These are phyloP conservation scores for Catostylus mosaicus DNA, from an alignment of 30 jellyfish, hydroid and myxozoan species.

Conservation along the genomic window DNA sequence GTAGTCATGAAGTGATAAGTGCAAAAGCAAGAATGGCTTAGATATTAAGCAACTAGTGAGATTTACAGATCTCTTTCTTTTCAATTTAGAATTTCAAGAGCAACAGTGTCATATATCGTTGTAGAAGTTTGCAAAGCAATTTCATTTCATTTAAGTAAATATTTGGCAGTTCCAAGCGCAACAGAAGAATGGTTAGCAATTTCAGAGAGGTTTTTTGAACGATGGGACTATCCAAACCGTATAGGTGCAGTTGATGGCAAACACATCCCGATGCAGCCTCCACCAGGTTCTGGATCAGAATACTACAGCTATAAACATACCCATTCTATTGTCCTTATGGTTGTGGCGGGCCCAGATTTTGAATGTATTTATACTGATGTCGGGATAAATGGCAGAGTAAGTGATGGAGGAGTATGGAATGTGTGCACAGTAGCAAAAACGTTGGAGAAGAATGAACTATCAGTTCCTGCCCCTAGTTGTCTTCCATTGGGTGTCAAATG, in stretches of 20 bases:
- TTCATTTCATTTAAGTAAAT: neutral
- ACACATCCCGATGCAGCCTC: conserved; percentile 24
- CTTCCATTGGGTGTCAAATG: neutral
- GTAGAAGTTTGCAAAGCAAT: conserved; percentile 19
- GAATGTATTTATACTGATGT: conserved; percentile 62
- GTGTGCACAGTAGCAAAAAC: conserved; percentile 15
- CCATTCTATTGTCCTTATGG: conserved; percentile 56
- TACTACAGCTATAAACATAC: conserved; percentile 43
- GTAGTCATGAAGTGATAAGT: neutral
- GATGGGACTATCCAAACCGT: conserved; percentile 28
- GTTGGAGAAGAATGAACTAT: conserved; percentile 12
- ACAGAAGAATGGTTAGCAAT: conserved; percentile 3
- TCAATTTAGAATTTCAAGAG: conserved; percentile 37
- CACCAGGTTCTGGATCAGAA: conserved; percentile 32
- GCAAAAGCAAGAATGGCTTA: conserved; percentile 21
- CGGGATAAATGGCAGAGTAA: conserved; percentile 61
- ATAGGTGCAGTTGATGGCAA: conserved; percentile 49
- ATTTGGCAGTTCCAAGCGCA: conserved; percentile 10
- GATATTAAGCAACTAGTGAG: conserved; percentile 48
- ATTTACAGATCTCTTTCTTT: conserved; percentile 28
- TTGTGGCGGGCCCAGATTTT: conserved; percentile 65
- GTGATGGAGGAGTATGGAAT: conserved; percentile 58
- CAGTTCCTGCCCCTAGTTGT: conserved; percentile 26
- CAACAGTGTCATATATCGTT: conserved; percentile 20
- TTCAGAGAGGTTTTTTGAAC: conserved; percentile 10